Percentiles rank a stretch among this genome's conserved stretches.
Evolutionary conservation across 2,888 invertebrate species (phyloP).

Genomic region (Drosophila tanythrix): DNA sequence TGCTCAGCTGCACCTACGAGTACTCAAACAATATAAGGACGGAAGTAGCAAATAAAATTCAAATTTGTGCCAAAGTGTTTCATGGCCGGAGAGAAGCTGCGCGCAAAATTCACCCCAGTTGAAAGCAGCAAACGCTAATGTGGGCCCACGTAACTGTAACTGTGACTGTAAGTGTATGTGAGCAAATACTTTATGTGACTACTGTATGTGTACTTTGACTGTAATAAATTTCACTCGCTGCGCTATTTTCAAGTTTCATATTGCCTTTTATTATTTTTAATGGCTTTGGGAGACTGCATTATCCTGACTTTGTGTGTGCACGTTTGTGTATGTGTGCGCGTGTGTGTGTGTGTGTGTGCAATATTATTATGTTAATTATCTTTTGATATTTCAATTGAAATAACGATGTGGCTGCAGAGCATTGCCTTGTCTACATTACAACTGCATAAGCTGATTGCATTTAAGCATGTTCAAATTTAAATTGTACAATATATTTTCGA

Average conservation of each 20-base stretch:
- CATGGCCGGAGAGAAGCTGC: slow-evolving; percentile 46
- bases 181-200: slow-evolving; percentile 58
- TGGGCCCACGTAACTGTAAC: slow-evolving; percentile 38
- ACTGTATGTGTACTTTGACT: slow-evolving; percentile 25
- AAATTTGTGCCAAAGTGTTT: slow-evolving; percentile 81
- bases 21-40: slow-evolving; percentile 72
- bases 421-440: not conserved
- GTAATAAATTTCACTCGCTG: slow-evolving; percentile 65
- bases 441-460: slow-evolving; percentile 17
- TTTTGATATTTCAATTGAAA: slow-evolving; percentile 71
- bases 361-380: slow-evolving; percentile 74
- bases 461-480: slow-evolving; percentile 2
- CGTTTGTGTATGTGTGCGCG: not conserved
- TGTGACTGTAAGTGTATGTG: slow-evolving; percentile 29
- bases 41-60: slow-evolving; percentile 81
- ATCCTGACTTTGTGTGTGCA: not conserved
- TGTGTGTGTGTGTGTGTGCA: slow-evolving; percentile 22
- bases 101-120: slow-evolving; percentile 57
- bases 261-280: slow-evolving; percentile 59
- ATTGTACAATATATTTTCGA: not conserved
- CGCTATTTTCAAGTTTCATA: slow-evolving; percentile 61
- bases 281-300: slow-evolving; percentile 20
- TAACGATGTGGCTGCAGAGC: slow-evolving; percentile 29
- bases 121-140: slow-evolving; percentile 70
- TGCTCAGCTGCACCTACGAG: slow-evolving; percentile 37